phyloP scores from a whole-genome alignment of 2,113 vertebrate species.

The Ibidorhyncha struthersii region DNA sequence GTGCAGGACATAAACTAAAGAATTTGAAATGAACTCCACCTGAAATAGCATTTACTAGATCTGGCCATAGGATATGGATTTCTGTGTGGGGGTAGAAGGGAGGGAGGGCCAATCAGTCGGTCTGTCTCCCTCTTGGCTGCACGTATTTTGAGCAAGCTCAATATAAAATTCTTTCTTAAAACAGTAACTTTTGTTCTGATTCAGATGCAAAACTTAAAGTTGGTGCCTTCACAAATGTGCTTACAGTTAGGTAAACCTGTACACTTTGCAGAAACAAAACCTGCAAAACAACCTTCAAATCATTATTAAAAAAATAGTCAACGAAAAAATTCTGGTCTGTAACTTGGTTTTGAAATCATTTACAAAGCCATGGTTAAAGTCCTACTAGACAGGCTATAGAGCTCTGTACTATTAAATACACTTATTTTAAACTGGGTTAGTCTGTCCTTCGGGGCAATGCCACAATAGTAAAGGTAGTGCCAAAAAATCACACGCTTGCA shows the following conservation, averaged over 20 bases:
- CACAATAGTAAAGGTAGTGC: conserved; percentile 49
- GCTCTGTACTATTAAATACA: conserved; percentile 27
- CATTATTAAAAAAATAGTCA: neutral
- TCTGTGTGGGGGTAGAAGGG: neutral
- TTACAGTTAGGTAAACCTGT: neutral
- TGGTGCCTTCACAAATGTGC: neutral
- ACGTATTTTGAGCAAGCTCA: neutral
- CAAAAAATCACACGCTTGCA: conserved; percentile 46
- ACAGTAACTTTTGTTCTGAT: neutral
- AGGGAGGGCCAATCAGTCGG: neutral
- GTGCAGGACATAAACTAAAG: neutral
- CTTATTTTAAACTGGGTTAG: conserved; percentile 46
- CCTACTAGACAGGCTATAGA: conserved; percentile 17
- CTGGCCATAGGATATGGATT: neutral
- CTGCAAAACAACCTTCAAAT: neutral
- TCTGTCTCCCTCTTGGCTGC: neutral
- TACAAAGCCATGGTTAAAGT: conserved; percentile 37
- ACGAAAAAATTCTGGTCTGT: neutral
- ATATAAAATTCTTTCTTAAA: neutral
- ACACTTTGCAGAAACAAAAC: neutral
- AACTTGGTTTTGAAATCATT: conserved; percentile 45
- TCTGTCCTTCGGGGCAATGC: conserved; percentile 55
- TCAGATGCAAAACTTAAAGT: neutral
- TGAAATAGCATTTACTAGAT: neutral
- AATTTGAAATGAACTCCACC: neutral